Evolutionary conservation across 2,113 vertebrate species (phyloP).

Genomic region (Emydocephalus ijimae): DNA sequence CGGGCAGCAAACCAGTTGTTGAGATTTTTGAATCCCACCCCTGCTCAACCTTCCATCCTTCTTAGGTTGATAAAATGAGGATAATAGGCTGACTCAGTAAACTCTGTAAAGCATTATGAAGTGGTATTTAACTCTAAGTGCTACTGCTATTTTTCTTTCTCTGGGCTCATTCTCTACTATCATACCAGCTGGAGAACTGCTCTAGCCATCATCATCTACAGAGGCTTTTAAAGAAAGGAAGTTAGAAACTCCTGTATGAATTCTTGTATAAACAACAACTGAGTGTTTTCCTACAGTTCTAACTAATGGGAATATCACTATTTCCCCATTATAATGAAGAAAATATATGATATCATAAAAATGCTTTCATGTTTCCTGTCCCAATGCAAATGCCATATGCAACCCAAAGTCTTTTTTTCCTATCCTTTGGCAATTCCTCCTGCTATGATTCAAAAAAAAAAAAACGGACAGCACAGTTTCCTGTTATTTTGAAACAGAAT

Average conservation of each 20-base stretch:
- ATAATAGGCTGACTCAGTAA: no score
- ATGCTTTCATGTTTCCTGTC: background rate
- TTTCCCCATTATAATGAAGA: background rate
- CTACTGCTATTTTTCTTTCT: background rate
- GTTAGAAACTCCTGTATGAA: background rate
- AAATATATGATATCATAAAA: background rate
- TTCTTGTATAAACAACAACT: background rate
- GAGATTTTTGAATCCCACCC: no score
- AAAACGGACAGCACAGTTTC: background rate
- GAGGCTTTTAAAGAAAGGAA: background rate
- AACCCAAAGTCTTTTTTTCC: background rate
- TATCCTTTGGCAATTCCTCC: background rate
- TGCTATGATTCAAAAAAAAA: background rate
- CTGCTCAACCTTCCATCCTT: no score
- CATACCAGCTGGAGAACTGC: background rate
- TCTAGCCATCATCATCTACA: background rate
- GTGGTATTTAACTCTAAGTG: no score
- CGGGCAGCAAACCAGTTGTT: no score
- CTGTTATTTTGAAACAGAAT: background rate
- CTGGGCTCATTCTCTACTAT: background rate
- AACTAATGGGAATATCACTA: background rate
- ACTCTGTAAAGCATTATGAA: no score
- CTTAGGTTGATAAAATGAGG: no score
- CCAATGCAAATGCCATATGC: background rate
- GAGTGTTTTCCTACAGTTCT: background rate